Evolutionary conservation across 2,797 vertebrate species (phyloP).

Genomic region (Catamblyrhynchus diadema): DNA sequence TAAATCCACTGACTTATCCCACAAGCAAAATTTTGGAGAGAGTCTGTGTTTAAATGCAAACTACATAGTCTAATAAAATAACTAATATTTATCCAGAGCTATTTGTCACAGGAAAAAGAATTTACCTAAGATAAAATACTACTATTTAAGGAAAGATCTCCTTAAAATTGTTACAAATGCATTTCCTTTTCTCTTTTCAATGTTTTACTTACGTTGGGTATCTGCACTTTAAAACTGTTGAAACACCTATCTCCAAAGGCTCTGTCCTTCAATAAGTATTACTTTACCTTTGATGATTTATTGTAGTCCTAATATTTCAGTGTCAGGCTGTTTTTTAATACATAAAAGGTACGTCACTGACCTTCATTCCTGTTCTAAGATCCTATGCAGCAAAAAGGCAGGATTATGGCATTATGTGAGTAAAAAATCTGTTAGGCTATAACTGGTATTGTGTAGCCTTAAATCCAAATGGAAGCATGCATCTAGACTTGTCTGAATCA

Average conservation of each 20-base stretch:
- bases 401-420: background rate
- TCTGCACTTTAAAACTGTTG: background rate
- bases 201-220: background rate
- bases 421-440: background rate
- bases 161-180: background rate
- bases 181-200: background rate
- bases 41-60: background rate
- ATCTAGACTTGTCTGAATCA: background rate
- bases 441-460: background rate
- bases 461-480: background rate
- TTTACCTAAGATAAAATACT: background rate
- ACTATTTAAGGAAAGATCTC: background rate
- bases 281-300: background rate
- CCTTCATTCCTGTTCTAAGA: background rate
- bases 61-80: background rate
- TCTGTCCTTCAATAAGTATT: background rate
- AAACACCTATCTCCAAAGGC: background rate
- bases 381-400: background rate
- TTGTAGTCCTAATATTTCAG: background rate
- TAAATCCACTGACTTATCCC: background rate
- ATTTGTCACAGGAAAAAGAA: background rate
- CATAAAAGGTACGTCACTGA: background rate
- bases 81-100: background rate
- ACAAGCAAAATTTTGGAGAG: accelerated
- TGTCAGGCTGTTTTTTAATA: background rate